These are phyloP conservation scores for Loripinus fragilis DNA, from an alignment of 2,888 invertebrate species.

Conservation along the genomic window DNA sequence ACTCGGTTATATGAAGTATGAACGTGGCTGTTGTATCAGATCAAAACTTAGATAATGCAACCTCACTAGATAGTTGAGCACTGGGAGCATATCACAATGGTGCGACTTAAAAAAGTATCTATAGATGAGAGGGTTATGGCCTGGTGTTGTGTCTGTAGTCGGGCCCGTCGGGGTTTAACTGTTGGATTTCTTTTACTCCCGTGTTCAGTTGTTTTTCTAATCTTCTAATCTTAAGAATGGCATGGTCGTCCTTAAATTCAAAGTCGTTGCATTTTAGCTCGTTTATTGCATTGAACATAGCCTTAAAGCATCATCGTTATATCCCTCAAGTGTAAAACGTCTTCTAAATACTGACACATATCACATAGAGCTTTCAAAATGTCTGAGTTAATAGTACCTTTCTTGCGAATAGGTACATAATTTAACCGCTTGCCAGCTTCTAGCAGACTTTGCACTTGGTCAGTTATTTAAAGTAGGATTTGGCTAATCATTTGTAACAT, in stretches of 20 bases:
- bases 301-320: background rate
- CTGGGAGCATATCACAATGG: no score
- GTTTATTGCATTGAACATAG: background rate
- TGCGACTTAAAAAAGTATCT: no score
- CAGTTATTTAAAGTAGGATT: background rate
- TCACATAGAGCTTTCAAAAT: background rate
- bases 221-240: background rate
- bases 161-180: no score
- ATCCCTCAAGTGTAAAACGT: background rate
- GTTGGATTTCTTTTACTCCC: no score
- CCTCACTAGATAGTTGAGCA: no score
- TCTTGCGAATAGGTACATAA: background rate
- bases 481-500: background rate
- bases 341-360: background rate
- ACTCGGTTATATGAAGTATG: no score
- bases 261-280: background rate
- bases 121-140: no score
- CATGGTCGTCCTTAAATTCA: background rate
- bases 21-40: no score
- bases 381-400: background rate
- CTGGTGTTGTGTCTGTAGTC: no score
- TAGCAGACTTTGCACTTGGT: background rate
- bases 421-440: background rate
- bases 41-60: no score
- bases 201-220: no score